Base-by-base conservation (phyloP, 1,140 invertebrate species). In the Formica selysi region DNA sequence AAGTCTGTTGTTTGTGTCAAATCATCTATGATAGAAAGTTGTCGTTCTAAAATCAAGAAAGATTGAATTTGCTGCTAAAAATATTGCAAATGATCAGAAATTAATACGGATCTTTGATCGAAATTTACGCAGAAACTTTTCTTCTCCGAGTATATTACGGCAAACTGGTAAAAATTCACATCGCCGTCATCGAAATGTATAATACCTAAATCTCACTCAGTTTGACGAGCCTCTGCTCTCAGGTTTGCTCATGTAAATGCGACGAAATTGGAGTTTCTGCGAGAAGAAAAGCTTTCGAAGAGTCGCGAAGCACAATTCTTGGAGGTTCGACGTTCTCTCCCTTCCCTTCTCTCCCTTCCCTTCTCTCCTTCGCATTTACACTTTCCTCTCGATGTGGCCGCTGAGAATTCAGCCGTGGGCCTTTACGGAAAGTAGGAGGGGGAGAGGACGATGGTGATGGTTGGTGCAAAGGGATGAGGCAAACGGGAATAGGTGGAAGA, bases 401-500 rank as follows among this genome's bases (percentile, higher is more conserved):
- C 57, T 8, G 61, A 62, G 87, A 86, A 86, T 88, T 88, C 68
- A 61, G 29, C 68, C 54, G 19, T 70, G 68, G 79, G 79, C 38
- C 54, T 62, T 44, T 36, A 36, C 13, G 79, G 7, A 59, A 61
- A 51, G 41, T 26, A 29, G 38, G 13, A 16, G 16, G n/a, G 1
- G 11, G 36, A 2, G 32, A 51, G 54, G 32, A 13, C 11, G 84
- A 19, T 13, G 48, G 41, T 0, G 70, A 51, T 16, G 36, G 67
- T 36, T 61, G 57, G 8, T 22, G 65, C 16, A 22, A 38, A 11
- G 65, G 36, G 51, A 29, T 54, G 38, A 86, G 32, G 61, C 8
- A 51, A 51, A 48, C 7, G 41, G 41, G 61, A 68, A 88, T 86
- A 67, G 78, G 85, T 78, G 67, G 65, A 84, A 90, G 89, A 87